These are phyloP conservation scores for Pandemis cinnamomeana DNA, from an alignment of 2,888 invertebrate species.

Conservation along the genomic window DNA sequence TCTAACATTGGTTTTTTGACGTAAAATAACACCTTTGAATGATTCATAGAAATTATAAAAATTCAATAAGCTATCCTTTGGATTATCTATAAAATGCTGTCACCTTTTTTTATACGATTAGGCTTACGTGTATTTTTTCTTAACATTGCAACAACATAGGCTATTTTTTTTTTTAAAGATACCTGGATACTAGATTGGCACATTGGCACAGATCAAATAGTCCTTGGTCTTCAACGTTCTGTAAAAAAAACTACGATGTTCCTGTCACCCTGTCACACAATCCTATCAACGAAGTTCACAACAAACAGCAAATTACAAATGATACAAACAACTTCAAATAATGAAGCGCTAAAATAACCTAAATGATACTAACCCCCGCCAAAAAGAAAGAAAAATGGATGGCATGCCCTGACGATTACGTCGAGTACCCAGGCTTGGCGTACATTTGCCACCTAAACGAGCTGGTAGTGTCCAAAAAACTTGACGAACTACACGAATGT, in stretches of 20 bases:
- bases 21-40: too few species aligned
- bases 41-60: too few species aligned
- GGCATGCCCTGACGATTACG: constrained; percentile 59
- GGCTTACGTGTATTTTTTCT: too few species aligned
- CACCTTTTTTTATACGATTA: too few species aligned
- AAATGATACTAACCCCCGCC: constrained; percentile 34
- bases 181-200: too few species aligned
- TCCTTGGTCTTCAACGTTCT: neutral
- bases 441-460: constrained; percentile 58
- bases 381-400: constrained; percentile 57
- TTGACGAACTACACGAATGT: constrained; percentile 58
- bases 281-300: neutral
- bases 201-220: too few species aligned
- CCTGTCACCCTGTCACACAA: neutral
- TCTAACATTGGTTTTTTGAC: too few species aligned
- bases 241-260: neutral
- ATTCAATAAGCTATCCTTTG: too few species aligned
- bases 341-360: neutral
- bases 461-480: constrained; percentile 57
- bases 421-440: constrained; percentile 61
- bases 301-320: constrained; percentile 4
- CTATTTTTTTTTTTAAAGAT: too few species aligned
- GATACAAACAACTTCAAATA: neutral
- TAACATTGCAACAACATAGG: too few species aligned
- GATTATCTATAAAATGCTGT: too few species aligned